Evolutionary conservation across 53 echinoderm and acorn worm species (phyloP).

Genomic region (Crossaster papposus): DNA sequence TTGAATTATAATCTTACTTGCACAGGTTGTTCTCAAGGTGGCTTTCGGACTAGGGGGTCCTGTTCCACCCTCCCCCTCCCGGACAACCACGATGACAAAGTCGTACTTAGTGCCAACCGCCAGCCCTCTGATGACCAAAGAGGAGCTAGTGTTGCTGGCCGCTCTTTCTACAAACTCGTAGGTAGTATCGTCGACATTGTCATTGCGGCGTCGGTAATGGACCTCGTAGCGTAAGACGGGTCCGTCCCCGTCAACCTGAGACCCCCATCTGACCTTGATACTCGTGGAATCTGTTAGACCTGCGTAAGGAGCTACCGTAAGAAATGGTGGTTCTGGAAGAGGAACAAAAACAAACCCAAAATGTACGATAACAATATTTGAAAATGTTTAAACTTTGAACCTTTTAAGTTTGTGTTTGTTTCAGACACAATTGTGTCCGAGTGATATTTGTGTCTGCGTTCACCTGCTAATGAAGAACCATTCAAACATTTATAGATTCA

Average conservation of each 20-base stretch:
- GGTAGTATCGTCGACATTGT: neutral
- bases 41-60: slow-evolving; percentile 41
- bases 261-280: slow-evolving; percentile 49
- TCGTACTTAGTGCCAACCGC: slow-evolving; percentile 62
- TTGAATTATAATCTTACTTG: slow-evolving; percentile 17
- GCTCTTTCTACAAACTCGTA: neutral
- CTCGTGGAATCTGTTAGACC: neutral
- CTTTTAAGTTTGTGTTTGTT: too few relatives aligned
- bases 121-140: slow-evolving; percentile 9
- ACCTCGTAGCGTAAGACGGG: slow-evolving; percentile 44
- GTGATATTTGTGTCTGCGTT: too few relatives aligned
- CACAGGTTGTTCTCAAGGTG: slow-evolving; percentile 39
- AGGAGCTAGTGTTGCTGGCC: neutral
- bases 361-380: too few relatives aligned
- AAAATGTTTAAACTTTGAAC: too few relatives aligned
- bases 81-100: slow-evolving; percentile 53
- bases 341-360: too few relatives aligned
- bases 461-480: too few relatives aligned
- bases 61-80: slow-evolving; percentile 52
- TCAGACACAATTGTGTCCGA: too few relatives aligned
- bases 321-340: slow-evolving; percentile 36
- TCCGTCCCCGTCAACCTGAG: slow-evolving; percentile 35
- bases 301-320: slow-evolving; percentile 16
- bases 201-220: slow-evolving; percentile 26
- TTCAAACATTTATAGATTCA: too few relatives aligned